A percentile compares a stretch with the other conserved stretches of the same genome.
Conservation (phyloP, 2,797 vertebrate genomes). For the Ispidina lecontei region DNA sequence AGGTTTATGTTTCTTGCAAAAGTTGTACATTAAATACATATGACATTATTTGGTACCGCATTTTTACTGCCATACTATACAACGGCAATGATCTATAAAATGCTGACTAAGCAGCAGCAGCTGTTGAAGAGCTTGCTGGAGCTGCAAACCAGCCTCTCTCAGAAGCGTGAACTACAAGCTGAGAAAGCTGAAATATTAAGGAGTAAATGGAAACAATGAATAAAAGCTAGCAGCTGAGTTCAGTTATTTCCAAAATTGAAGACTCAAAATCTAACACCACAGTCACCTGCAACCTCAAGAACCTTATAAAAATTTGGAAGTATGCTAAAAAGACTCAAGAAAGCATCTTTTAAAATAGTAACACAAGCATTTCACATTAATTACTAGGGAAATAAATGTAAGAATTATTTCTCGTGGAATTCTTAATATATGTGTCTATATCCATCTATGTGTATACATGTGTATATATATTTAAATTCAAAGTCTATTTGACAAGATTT, state of each 20-base stretch:
- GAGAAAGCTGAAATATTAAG: conserved; percentile 38
- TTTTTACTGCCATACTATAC: not conserved
- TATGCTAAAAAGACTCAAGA: not conserved
- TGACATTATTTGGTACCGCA: not conserved
- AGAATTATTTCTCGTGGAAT: not conserved
- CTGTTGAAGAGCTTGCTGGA: conserved; percentile 43
- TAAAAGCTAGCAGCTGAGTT: not conserved
- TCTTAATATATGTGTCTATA: not conserved
- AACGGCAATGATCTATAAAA: conserved; percentile 25
- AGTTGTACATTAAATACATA: conserved; percentile 53
- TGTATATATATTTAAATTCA: not conserved
- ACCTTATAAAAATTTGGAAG: conserved; percentile 15
- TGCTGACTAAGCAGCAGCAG: conserved; percentile 47
- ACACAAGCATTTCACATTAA: not conserved
- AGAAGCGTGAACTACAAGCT: not conserved
- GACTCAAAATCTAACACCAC: not conserved
- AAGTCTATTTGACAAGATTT: not conserved
- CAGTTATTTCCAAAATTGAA: not conserved
- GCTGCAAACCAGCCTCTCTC: conserved; percentile 29
- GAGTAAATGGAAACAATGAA: conserved; percentile 25
- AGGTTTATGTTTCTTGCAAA: conserved; percentile 10
- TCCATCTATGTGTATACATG: not conserved
- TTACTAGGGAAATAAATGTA: not conserved
- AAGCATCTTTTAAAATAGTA: conserved; percentile 4
- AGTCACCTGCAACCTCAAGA: conserved; percentile 12